Evolutionary conservation across 2,113 vertebrate species (phyloP).

Genomic region (Gavialis gangeticus): DNA sequence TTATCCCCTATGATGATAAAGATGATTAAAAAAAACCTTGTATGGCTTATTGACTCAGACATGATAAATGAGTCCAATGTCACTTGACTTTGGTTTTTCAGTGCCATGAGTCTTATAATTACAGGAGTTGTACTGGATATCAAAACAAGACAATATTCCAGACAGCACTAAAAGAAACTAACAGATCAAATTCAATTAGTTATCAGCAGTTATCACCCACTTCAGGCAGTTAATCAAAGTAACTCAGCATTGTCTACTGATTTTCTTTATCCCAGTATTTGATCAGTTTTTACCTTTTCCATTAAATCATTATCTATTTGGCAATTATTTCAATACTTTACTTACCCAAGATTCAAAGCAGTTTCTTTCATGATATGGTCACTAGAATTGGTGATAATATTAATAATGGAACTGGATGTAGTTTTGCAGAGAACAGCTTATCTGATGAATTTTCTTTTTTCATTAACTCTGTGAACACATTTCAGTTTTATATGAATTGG

Average conservation of each 20-base stretch:
- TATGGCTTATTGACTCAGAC: neutral
- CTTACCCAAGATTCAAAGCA: neutral
- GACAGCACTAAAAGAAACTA: conserved; percentile 30
- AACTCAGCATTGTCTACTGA: neutral
- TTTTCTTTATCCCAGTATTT: neutral
- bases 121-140: neutral
- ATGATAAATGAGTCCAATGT: neutral
- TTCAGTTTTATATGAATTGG: neutral
- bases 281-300: neutral
- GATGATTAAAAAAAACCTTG: neutral
- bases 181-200: neutral
- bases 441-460: neutral
- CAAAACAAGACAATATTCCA: neutral
- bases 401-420: neutral
- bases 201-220: neutral
- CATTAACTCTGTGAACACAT: neutral
- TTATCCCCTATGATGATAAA: neutral
- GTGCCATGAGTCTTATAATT: neutral
- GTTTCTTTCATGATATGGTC: neutral
- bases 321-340: conserved; percentile 12
- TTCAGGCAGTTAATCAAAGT: conserved; percentile 25
- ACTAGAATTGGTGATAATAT: neutral
- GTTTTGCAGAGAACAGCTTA: neutral
- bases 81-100: neutral
- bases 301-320: neutral